Conservation (phyloP, 2,888 invertebrate genomes). For the Lasioglossum malachurum region DNA sequence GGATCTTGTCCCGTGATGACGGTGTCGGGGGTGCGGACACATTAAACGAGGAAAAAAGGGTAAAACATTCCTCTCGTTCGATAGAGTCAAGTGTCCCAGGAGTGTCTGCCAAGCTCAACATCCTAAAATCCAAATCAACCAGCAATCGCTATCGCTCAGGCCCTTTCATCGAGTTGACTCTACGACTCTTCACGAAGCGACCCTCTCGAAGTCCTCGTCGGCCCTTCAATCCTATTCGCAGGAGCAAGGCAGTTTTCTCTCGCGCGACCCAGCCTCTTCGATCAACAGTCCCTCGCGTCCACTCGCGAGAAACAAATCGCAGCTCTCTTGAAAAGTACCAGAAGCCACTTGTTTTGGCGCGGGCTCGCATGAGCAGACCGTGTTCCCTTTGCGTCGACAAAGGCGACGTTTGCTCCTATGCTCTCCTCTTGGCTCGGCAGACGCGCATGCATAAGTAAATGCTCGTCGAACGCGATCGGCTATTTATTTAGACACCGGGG, state of each 20-base stretch:
- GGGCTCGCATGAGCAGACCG: background rate
- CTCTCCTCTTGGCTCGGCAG: constrained; percentile 23
- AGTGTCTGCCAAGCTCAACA: background rate
- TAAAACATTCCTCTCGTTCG: background rate
- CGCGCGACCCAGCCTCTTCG: constrained; percentile 18
- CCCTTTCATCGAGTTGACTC: constrained; percentile 2
- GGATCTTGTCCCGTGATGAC: background rate
- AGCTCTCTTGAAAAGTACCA: constrained; percentile 30
- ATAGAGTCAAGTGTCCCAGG: background rate
- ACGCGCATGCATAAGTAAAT: constrained; percentile 61
- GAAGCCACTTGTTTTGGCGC: constrained; percentile 45
- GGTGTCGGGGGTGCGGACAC: background rate
- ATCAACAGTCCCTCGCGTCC: constrained; percentile 30
- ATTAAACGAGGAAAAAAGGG: background rate
- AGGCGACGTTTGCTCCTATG: constrained; percentile 10
- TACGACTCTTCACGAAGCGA: background rate
- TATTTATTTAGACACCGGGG: constrained; percentile 49
- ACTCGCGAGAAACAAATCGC: constrained; percentile 45
- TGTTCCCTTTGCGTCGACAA: background rate
- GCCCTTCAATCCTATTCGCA: constrained; percentile 3
- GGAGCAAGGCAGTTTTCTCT: constrained; percentile 15
- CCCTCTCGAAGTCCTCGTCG: background rate
- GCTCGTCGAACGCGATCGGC: constrained; percentile 43
- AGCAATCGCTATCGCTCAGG: background rate
- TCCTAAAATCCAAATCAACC: background rate